These are phyloP conservation scores for Philantomba maxwellii DNA, from an alignment of 2,113 vertebrate species.

Conservation along the genomic window DNA sequence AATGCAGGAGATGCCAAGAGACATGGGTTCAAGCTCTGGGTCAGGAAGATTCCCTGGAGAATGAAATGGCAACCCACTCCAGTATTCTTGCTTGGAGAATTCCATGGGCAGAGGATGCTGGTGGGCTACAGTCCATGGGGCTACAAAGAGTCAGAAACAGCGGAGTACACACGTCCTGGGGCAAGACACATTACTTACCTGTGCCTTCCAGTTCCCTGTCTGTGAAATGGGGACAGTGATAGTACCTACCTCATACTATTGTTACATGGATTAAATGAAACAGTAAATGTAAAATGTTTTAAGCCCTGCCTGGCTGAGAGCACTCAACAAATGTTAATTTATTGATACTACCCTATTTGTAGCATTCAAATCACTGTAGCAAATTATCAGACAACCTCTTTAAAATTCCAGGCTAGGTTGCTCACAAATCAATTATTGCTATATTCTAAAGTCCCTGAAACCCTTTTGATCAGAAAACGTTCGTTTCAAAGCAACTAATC, in stretches of 20 bases:
- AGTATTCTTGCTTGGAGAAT: background rate
- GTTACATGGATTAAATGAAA: background rate
- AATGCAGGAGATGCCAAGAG: background rate
- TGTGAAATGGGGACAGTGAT: background rate
- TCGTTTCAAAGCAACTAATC: background rate
- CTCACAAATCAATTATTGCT: background rate
- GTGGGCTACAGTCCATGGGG: background rate
- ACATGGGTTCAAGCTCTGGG: background rate
- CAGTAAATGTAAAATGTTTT: background rate
- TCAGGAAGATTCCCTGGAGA: background rate
- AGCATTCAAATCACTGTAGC: background rate
- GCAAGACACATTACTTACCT: background rate
- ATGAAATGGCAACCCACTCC: background rate
- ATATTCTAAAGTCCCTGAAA: background rate
- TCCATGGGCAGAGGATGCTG: background rate
- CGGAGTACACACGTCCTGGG: background rate
- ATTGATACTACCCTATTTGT: background rate
- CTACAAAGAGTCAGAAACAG: background rate
- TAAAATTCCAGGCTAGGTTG: background rate
- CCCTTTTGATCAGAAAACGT: background rate
- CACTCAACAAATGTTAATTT: background rate
- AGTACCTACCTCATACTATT: background rate
- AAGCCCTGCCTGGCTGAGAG: background rate
- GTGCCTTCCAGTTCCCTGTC: background rate
- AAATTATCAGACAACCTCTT: background rate